phyloP scores from a whole-genome alignment of 2,888 invertebrate species.

The Pterostichus madidus region DNA sequence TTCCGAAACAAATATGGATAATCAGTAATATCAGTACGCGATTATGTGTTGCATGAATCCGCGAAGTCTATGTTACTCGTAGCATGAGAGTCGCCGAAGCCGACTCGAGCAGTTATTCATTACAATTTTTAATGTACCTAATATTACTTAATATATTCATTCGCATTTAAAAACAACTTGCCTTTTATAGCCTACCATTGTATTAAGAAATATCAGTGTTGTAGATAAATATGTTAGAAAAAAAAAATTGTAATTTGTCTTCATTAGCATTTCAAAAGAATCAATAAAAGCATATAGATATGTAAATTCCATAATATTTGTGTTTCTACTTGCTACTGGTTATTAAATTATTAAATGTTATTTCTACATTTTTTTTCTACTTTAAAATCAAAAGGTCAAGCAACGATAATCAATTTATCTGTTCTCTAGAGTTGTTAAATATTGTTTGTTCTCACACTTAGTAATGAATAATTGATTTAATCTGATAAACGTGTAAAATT shows the following conservation, averaged over 20 bases:
- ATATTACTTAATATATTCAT: neutral
- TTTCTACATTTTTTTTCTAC: neutral
- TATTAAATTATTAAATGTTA: constrained; percentile 12
- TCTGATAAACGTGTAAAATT: neutral
- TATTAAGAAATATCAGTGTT: neutral
- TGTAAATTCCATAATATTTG: constrained; percentile 17
- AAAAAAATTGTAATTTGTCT: constrained; percentile 23
- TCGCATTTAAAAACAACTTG: neutral
- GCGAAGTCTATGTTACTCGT: too few species aligned
- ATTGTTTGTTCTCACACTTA: neutral
- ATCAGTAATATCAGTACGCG: too few species aligned
- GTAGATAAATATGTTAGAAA: neutral
- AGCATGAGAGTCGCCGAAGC: too few species aligned
- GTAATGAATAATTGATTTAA: neutral
- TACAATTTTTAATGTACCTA: too few species aligned
- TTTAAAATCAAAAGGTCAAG: neutral
- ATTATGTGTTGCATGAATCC: too few species aligned
- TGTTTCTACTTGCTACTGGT: constrained; percentile 12
- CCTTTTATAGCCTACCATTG: neutral
- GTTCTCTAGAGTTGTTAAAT: neutral
- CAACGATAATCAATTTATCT: constrained; percentile 5
- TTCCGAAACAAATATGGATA: too few species aligned
- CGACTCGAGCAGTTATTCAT: too few species aligned
- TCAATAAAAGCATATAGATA: constrained; percentile 14
- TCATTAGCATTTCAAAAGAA: constrained; percentile 29